Conservation (phyloP, 2,113 vertebrate species). For the Alosa alosa region DNA sequence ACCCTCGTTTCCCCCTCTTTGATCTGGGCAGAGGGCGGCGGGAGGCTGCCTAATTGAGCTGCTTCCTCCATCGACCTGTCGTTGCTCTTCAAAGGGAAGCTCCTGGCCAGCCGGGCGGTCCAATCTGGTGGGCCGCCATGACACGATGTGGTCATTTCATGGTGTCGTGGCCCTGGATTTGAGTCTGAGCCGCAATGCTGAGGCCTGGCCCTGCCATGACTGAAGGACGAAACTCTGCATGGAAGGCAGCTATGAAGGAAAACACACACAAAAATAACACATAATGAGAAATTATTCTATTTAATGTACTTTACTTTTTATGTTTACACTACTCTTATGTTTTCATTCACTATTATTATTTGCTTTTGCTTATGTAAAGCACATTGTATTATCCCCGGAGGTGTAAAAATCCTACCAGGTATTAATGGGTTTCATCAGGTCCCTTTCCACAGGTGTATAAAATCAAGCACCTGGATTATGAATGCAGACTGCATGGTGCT, state of each 20-base stretch:
- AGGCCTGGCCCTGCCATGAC: background rate
- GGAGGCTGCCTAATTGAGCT: background rate
- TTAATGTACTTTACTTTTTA: no score
- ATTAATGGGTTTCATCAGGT: no score
- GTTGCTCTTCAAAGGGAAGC: slow-evolving; percentile 17
- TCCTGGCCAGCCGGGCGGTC: background rate
- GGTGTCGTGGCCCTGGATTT: background rate
- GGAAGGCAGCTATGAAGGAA: background rate
- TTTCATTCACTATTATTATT: no score
- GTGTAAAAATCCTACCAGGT: no score
- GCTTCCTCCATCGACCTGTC: slow-evolving; percentile 33
- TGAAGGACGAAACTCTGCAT: background rate
- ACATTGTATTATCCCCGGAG: no score
- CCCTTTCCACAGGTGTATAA: no score
- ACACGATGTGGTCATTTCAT: no score
- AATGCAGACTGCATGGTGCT: no score
- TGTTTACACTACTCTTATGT: no score
- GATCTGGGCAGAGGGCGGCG: background rate
- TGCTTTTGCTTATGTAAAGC: no score
- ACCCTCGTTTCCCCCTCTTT: slow-evolving; percentile 1
- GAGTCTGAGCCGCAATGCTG: background rate
- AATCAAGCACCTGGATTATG: no score
- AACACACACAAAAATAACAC: background rate
- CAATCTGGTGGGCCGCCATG: background rate
- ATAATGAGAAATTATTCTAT: background rate